Evolutionary conservation across 1,140 invertebrate genomes (phyloP), one percentile per base, ranked within the genome.

Genomic region (Chironomus striatipennis): DNA sequence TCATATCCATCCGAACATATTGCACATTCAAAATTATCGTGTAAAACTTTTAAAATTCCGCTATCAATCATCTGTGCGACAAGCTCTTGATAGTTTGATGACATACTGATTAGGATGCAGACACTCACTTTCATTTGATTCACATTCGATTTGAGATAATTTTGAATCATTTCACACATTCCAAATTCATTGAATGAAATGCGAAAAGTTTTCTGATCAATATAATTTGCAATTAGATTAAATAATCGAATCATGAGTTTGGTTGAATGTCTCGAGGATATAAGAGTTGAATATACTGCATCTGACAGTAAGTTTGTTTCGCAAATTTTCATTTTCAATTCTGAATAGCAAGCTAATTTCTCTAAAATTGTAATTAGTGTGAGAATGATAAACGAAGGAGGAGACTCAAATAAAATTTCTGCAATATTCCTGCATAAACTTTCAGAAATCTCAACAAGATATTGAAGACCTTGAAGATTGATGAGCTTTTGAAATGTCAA

Each of bases 81-180:
- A 57, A 57, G 47, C 47, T 57, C 47, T n/a, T 12, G 12, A 57
- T 57, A 57, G n/a, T 57, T 57, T 57, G 47, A 57, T 57, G 47
- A 12, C 4, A 57, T 12, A 57, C n/a, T 57, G 12, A 57, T 57
- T n/a, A 57, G 12, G n/a, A 5, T 57, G 47, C 47, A 57, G n/a
- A 57, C 47, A 57, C 47, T 57, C 47, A n/a, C 47, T 57, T 15
- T 57, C 47, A 57, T n/a, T 57, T 57, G 47, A 57, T 5, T 57
- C 3, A 57, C 47, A n/a, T 57, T 12, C 15, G 47, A 57, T 15
- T 12, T n/a, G 12, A 57, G n/a, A 57, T 57, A 57, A 57, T n/a
- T 15, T 57, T 57, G 12, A 57, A 57, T 57, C 8, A 57, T 57
- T 57, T 57, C 47, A 57, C 47, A n/a, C 15, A n/a, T n/a, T n/a